phyloP scores from a whole-genome alignment of 2,797 vertebrate species.

The Melanogrammus aeglefinus region DNA sequence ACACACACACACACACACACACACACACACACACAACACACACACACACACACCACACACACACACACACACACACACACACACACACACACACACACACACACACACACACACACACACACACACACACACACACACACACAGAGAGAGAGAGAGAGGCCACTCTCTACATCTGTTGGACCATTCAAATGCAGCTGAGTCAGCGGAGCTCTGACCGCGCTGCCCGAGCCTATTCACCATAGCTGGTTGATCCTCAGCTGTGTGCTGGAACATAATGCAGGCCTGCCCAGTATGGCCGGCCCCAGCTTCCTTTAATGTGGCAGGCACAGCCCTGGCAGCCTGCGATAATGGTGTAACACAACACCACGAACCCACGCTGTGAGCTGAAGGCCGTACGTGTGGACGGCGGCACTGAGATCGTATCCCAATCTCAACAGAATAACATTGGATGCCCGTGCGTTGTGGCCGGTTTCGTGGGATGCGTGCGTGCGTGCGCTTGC shows the following conservation, averaged over 20 bases:
- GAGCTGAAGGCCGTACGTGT: constrained; percentile 1
- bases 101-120: constrained; percentile 27
- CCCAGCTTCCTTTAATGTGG: constrained; percentile 29
- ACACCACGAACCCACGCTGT: not conserved
- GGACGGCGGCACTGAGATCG: constrained; percentile 11
- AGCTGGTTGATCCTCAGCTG: constrained; percentile 42
- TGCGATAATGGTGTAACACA: constrained; percentile 32
- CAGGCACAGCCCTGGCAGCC: constrained; percentile 27
- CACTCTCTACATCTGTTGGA: constrained; percentile 48
- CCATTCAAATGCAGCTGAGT: constrained; percentile 68
- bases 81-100: constrained; percentile 32
- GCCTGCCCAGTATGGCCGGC: constrained; percentile 27
- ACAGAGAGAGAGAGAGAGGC: no score
- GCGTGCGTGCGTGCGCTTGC: not conserved
- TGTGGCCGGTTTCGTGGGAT: not conserved
- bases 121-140: constrained; percentile 28
- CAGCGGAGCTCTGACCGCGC: constrained; percentile 59
- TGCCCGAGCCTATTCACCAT: constrained; percentile 59
- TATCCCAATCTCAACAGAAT: constrained; percentile 4
- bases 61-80: constrained; percentile 22
- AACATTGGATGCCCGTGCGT: not conserved
- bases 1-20: constrained; percentile 24
- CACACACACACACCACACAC: constrained; percentile 24
- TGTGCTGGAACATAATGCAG: constrained; percentile 29
- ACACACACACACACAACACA: constrained; percentile 34